Base-by-base conservation (phyloP, 2,113 vertebrate genomes). In the Seriola aureovittata region DNA sequence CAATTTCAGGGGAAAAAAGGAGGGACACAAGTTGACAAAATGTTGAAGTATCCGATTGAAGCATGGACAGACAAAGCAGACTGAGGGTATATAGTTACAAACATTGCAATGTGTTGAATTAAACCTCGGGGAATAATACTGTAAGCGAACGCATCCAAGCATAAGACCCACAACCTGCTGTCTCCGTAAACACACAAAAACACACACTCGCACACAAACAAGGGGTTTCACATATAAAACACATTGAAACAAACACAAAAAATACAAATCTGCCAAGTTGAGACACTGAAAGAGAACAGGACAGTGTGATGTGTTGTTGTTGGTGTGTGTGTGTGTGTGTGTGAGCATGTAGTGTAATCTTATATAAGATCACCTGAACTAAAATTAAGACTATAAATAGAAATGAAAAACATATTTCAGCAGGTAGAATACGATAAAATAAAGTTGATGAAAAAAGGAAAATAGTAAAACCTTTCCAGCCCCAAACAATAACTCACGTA, bases 101-200 rank as follows among this genome's bases (percentile, higher is more conserved):
- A 68, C 21, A 71, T 8, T 38, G 50, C 40, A 77, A 40, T 59
- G 32, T 54, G 65, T 46, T 59, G 58, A 25, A 59, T 58, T 70
- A 44, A 78, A 75, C 74, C 74, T 67, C 71, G 21, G 36, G 80
- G 32, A 68, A 81, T 57, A 75, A 55, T 32, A 58, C 4, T 71
- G 48, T 12, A 52, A 17, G 50, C 55, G 38, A 16, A 69, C 0
- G 8, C 48, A 70, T 75, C 46, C 52, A 65, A 74, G 71, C 67
- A 58, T 34, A 54, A 75, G 17, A 82, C 73, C 21, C 75, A 75
- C 79, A 87, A 80, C 82, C 84, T 90, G 85, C 85, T 89, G 76
- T 81, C 71, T 88, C 67, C 9, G 52, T 34, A n/a, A 76, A 72
- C 58, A 74, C 67, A 74, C n/a, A 71, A 17, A 65, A 19, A 73